Conservation (phyloP, 2,888 invertebrate genomes). For the Melieria picta region DNA sequence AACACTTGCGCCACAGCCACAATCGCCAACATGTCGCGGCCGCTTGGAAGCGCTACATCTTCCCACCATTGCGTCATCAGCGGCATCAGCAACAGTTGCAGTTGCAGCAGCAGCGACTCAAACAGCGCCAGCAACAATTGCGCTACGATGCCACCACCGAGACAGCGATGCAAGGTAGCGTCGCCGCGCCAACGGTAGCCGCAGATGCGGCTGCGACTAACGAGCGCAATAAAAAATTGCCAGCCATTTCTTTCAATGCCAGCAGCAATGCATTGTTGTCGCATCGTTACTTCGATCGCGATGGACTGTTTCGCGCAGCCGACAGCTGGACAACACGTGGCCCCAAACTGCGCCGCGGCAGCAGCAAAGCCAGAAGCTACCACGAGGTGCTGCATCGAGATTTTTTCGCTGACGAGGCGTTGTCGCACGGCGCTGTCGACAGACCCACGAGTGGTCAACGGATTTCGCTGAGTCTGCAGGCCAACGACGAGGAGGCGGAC, state of each 20-base stretch:
- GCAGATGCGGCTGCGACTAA: neutral
- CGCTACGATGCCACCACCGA: slow-evolving; percentile 4
- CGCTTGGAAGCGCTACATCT: slow-evolving; percentile 11
- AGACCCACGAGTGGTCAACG: slow-evolving; percentile 15
- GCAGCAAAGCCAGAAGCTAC: neutral
- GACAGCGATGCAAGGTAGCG: neutral
- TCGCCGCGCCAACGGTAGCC: neutral
- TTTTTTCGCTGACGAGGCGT: neutral
- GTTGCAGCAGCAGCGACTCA: neutral
- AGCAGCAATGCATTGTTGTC: slow-evolving; percentile 24
- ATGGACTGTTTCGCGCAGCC: slow-evolving; percentile 48
- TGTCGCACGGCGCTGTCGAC: neutral
- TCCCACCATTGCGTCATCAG: slow-evolving; percentile 24
- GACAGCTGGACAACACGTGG: slow-evolving; percentile 46
- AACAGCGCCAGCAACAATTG: slow-evolving; percentile 1
- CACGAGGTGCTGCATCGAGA: slow-evolving; percentile 12
- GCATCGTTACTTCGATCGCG: slow-evolving; percentile 59
- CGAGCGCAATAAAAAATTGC: slow-evolving; percentile 5
- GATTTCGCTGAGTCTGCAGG: slow-evolving; percentile 22
- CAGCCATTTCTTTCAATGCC: neutral
- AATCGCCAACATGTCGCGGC: slow-evolving; percentile 57
- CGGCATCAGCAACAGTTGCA: slow-evolving; percentile 22
- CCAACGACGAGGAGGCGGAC: neutral
- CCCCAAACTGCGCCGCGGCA: slow-evolving; percentile 33
- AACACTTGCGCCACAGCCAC: slow-evolving; percentile 54